Conservation (phyloP, 2,113 vertebrate species). For the Indicator indicator region DNA sequence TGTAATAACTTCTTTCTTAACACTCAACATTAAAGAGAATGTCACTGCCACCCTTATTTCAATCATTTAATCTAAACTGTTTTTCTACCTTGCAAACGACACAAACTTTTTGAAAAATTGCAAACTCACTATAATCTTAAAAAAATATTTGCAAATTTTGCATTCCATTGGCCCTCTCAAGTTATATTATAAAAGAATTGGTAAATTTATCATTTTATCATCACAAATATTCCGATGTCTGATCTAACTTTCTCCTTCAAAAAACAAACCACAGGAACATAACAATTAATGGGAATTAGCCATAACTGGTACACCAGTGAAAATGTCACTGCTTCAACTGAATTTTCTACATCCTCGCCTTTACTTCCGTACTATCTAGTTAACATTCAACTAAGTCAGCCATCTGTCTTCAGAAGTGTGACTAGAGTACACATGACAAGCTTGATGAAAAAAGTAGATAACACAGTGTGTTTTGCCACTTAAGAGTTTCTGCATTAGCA, state of each 20-base stretch:
- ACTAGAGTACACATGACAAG: background rate
- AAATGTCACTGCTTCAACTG: background rate
- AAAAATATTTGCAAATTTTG: background rate
- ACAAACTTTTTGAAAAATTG: background rate
- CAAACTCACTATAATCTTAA: background rate
- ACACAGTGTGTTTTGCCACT: background rate
- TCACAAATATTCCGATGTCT: background rate
- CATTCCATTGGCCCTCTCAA: background rate
- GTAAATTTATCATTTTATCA: background rate
- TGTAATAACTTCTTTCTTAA: background rate
- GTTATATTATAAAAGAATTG: background rate
- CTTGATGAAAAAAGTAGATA: background rate
- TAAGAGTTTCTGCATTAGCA: background rate
- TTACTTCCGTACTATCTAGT: background rate
- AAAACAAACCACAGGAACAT: background rate
- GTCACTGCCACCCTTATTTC: background rate
- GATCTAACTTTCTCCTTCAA: background rate
- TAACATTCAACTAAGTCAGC: background rate
- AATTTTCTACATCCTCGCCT: background rate
- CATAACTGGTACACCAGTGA: background rate
- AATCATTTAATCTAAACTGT: background rate
- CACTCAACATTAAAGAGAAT: background rate
- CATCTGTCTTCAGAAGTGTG: background rate
- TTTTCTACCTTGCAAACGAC: background rate
- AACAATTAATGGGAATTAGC: background rate